Evolutionary conservation across 2,797 vertebrate genomes (phyloP), one percentile per base, ranked within the genome.

Genomic region (Petrocephalus schoutedeni): DNA sequence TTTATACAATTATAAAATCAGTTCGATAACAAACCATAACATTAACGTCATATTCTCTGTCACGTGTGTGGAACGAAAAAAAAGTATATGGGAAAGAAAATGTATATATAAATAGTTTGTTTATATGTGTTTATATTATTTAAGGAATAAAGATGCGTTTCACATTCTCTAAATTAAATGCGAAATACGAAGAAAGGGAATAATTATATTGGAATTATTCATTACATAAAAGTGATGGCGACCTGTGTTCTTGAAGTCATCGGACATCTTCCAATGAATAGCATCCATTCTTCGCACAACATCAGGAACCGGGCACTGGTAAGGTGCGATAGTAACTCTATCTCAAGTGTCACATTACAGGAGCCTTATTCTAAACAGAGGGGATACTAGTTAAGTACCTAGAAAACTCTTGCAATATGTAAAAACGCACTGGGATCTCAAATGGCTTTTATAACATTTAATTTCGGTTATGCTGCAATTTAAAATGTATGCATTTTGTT

Each of bases 291-390:
- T 64, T 64, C 21, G 49, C 86, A 86, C n/a, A 67, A 16, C 86
- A 45, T 86, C 86, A 67, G 86, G 8, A 64, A 49, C 19, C 36
- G 36, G 45, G 53, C 56, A 36, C 85, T 86, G 85, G 54, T 32
- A 59, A 84, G 32, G 84, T 59, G 84, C 7, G 9, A 86, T 12
- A 86, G 85, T 61, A 64, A 86, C 57, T 86, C 56, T 86, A 86
- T n/a, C 21, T 16, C 86, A 21, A 64, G 36, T 49, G 59, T 86
- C 59, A 49, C 19, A 28, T 86, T 86, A 36, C 85, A 3, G 57
- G 56, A 57, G 85, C n/a, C 36, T 58, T 49, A 80, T 80, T 86
- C 59, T 86, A 59, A 86, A 86, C 54, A 86, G 85, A 86, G 36
- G 28, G 28, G 12, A 53, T 58, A 19, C 16, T 32, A 86, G 28